A percentile compares a stretch with the other conserved stretches of the same genome.
phyloP scores from a whole-genome alignment of 2,113 vertebrate genomes.

The Lanius ludovicianus region DNA sequence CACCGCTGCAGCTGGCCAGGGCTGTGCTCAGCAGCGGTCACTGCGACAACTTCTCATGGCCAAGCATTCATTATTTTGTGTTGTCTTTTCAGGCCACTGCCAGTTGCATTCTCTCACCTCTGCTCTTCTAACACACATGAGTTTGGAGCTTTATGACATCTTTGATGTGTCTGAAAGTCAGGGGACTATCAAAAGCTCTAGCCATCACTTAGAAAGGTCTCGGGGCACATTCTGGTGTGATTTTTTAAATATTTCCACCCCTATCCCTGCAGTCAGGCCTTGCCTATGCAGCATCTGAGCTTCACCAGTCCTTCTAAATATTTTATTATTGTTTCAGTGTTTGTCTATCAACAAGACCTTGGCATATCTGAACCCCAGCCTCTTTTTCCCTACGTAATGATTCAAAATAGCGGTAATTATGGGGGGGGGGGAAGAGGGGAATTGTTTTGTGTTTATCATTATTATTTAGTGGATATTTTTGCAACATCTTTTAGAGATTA shows the following conservation, averaged over 20 bases:
- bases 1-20: too few species aligned
- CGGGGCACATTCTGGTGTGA: background rate
- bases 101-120: background rate
- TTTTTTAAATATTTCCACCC: background rate
- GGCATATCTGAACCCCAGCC: background rate
- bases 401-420: background rate
- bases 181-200: background rate
- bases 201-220: background rate
- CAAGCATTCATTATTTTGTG: background rate
- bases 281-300: background rate
- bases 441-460: conserved; percentile 45
- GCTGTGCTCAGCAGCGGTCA: too few species aligned
- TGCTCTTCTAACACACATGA: rapidly evolving
- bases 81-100: background rate
- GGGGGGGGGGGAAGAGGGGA: background rate
- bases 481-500: conserved; percentile 77
- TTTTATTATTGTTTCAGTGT: background rate
- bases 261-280: background rate
- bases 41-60: too few species aligned
- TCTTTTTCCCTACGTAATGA: background rate
- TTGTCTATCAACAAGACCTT: background rate
- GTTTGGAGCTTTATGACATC: background rate
- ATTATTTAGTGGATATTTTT: conserved; percentile 69
- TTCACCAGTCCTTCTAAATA: background rate
- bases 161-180: background rate